Base-by-base conservation (phyloP, 2,888 invertebrate genomes). In the Limnephilus lunatus region DNA sequence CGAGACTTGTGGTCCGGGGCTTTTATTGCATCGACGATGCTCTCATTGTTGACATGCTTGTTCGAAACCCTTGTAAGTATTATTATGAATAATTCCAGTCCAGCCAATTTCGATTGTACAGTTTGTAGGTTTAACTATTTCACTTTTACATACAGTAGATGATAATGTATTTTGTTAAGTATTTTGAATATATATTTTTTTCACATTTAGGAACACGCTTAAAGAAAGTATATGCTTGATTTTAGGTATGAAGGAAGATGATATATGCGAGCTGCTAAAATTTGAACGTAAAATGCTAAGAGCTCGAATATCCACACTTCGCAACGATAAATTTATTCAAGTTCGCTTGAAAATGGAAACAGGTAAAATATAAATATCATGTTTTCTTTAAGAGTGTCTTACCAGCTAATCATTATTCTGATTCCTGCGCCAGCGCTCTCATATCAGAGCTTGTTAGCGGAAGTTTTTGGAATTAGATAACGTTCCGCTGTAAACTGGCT, bases 1-100 rank as follows among this genome's bases (percentile, higher is more conserved):
- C 99, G 32, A 97, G 99, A 91, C 96, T 99, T 53, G 98, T 99
- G 32, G 98, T 98, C 0, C 96, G 99, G 94, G 99, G 99, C 3
- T 99, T 99, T 95, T 99, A 99, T 95, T 97, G 98, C 0, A 98
- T 98, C 94, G 99, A 99, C 95, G 99, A 99, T 96, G 98, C 98
- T 0, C 97, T 99, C 44, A 98, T 99, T 91, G 98, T 99, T 89
- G 99, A 99, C 95, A 98, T 99, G 98, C 96, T 99, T 85, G 99
- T 99, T 87, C 96, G 99, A 94, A 99, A 99, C 96, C 99, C 99
- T 39, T 99, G 99, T 97, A 96, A 96, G 97, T 96, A 94, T 48
- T 30, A 82, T 82, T 48, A 14, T 15, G 1, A 48, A 48, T 39
- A 15, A 68, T 25, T n/a, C 68, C 25, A 2, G 9, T 68, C n/a